Percentiles rank a stretch among this genome's conserved stretches.
Conservation (phyloP, 2,888 invertebrate genomes). For the Melanostoma scalare region DNA sequence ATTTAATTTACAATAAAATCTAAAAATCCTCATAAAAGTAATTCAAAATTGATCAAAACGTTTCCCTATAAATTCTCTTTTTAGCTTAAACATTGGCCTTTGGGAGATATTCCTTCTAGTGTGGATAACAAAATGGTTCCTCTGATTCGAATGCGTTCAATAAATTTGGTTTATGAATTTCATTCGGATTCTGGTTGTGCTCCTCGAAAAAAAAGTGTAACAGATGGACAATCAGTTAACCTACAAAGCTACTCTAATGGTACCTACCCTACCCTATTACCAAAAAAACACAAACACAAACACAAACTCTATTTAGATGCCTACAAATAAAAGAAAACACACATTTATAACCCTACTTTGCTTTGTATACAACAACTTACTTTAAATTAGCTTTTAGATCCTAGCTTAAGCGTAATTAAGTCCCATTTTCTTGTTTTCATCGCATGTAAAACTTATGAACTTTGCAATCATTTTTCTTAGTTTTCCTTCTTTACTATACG, state of each 20-base stretch:
- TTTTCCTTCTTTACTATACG: conserved; percentile 33
- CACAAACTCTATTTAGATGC: neutral
- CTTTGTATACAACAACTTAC: conserved; percentile 33
- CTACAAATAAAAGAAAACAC: conserved; percentile 14
- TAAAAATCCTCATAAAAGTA: conserved; percentile 46
- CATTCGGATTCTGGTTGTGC: conserved; percentile 54
- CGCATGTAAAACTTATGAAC: conserved; percentile 49
- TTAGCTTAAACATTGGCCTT: conserved; percentile 78
- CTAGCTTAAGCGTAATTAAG: neutral
- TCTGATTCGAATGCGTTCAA: conserved; percentile 66
- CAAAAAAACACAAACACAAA: conserved; percentile 36
- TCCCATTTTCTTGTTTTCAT: conserved; percentile 10
- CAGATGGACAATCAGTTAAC: conserved; percentile 50
- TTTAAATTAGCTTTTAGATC: conserved; percentile 8
- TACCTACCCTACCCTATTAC: conserved; percentile 66
- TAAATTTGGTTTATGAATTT: conserved; percentile 53
- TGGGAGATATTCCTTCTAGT: conserved; percentile 77
- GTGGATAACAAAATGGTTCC: conserved; percentile 77
- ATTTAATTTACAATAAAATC: conserved; percentile 26
- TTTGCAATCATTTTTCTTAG: conserved; percentile 25
- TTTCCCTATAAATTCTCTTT: conserved; percentile 73
- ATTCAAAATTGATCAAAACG: conserved; percentile 50
- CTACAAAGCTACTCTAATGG: conserved; percentile 64
- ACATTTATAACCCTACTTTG: conserved; percentile 12
- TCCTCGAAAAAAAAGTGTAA: neutral